Evolutionary conservation across 1,140 invertebrate species (phyloP).

Genomic region (Pogonomyrmex barbatus): DNA sequence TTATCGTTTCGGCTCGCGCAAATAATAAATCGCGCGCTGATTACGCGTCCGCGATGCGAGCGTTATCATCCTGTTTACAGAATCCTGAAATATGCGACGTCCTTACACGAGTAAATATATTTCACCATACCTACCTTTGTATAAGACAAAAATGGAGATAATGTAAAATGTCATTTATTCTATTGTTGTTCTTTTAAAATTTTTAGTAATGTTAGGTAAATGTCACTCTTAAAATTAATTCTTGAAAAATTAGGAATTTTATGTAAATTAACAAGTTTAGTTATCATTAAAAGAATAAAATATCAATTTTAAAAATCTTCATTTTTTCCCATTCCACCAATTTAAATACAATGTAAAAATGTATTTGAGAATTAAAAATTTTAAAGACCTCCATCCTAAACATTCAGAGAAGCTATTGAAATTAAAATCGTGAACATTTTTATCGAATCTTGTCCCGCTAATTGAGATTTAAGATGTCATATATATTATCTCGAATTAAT

Average conservation of each 20-base stretch:
- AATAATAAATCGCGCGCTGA: constrained; percentile 49
- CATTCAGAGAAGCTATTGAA: neutral
- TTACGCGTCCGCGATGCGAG: neutral
- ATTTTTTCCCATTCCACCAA: neutral
- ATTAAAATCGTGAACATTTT: neutral
- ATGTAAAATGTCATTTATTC: constrained; percentile 7
- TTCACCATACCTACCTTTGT: neutral
- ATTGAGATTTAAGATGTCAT: neutral
- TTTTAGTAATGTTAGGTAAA: neutral
- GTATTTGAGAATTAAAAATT: neutral
- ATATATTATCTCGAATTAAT: neutral
- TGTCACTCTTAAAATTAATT: neutral
- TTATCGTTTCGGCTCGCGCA: constrained; percentile 19
- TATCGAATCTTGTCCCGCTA: neutral
- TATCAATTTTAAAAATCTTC: neutral
- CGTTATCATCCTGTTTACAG: neutral
- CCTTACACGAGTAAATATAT: neutral
- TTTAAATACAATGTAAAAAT: neutral
- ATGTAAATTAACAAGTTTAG: neutral
- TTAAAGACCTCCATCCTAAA: neutral
- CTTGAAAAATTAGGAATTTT: neutral
- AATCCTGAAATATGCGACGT: neutral
- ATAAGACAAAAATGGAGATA: neutral
- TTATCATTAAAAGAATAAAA: neutral
- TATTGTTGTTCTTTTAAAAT: neutral